Percentiles rank a stretch among this genome's conserved stretches.
These are phyloP conservation scores for Sebastes trivittatus DNA, from an alignment of 2,797 vertebrate genomes.

Conservation along the genomic window DNA sequence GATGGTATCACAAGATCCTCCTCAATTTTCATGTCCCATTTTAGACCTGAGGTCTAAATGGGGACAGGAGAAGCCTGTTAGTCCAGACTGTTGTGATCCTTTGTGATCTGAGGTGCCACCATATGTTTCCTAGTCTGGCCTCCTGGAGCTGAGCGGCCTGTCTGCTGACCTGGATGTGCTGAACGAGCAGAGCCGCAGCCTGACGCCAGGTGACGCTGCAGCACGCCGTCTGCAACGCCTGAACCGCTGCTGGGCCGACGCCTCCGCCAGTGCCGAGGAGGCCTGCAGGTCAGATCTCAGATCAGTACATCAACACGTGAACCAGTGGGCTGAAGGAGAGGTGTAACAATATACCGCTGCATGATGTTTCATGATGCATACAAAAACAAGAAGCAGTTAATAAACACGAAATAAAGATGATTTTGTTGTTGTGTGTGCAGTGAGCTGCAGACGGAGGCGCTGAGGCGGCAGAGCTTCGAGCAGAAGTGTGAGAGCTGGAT, in stretches of 20 bases:
- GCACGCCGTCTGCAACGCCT: slow-evolving; percentile 83
- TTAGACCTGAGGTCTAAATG: background rate
- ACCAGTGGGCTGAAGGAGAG: background rate
- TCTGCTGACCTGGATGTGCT: slow-evolving; percentile 88
- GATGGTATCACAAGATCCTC: too few species aligned
- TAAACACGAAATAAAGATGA: background rate
- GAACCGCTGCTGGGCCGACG: slow-evolving; percentile 84
- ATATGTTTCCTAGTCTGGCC: slow-evolving; percentile 76
- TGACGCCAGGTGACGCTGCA: slow-evolving; percentile 82
- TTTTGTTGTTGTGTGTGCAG: slow-evolving; percentile 64
- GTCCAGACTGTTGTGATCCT: slow-evolving; percentile 21
- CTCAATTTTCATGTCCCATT: background rate
- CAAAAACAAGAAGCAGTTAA: background rate
- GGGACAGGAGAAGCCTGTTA: background rate
- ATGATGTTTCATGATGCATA: background rate
- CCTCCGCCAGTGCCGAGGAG: slow-evolving; percentile 82
- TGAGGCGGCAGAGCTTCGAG: slow-evolving; percentile 85
- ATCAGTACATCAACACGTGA: background rate
- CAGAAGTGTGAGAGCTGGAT: slow-evolving; percentile 89
- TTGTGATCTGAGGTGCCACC: slow-evolving; percentile 12
- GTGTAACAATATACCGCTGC: too few species aligned
- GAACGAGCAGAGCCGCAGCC: slow-evolving; percentile 86
- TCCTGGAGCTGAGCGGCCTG: slow-evolving; percentile 81
- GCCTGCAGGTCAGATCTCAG: slow-evolving; percentile 84
- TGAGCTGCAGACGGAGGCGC: slow-evolving; percentile 79